Evolutionary conservation across 1,140 invertebrate genomes (phyloP).

Genomic region (Cydia pomonella): DNA sequence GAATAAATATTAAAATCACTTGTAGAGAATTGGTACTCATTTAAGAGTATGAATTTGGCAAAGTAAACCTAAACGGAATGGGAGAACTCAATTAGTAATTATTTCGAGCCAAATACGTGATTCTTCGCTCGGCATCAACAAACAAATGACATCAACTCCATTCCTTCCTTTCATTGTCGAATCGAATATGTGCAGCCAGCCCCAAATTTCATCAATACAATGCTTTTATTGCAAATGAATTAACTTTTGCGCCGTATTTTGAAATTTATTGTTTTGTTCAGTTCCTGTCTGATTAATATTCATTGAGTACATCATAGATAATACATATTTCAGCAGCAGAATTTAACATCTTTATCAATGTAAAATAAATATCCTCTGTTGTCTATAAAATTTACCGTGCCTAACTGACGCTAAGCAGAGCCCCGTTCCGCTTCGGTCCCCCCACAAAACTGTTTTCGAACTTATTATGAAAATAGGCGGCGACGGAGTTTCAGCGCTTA

Average conservation of each 20-base stretch:
- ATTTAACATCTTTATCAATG: background rate
- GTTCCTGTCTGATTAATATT: conserved; percentile 10
- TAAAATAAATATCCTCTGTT: background rate
- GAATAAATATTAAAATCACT: too few species aligned
- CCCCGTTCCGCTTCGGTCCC: conserved; percentile 7
- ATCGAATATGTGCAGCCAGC: conserved; percentile 21
- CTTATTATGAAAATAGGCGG: conserved; percentile 33
- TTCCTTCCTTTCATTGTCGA: conserved; percentile 23
- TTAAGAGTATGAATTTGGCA: too few species aligned
- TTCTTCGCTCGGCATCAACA: conserved; percentile 14
- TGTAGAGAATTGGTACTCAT: too few species aligned
- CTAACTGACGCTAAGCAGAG: conserved; percentile 9
- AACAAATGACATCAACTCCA: conserved; percentile 17
- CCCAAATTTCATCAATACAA: conserved; percentile 23
- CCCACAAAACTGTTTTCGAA: conserved; percentile 18
- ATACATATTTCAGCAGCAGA: background rate
- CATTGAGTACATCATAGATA: background rate
- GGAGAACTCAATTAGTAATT: conserved; percentile 15
- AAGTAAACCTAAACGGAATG: background rate
- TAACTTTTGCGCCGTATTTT: conserved; percentile 23
- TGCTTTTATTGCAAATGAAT: conserved; percentile 8
- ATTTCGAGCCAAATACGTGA: background rate
- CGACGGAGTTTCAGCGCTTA: conserved; percentile 45
- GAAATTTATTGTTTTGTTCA: conserved; percentile 21
- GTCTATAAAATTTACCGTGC: conserved; percentile 9